A percentile compares a stretch with the other conserved stretches of the same genome.
Conservation (phyloP, 2,888 invertebrate species). For the Stenchaetothrips biformis region DNA sequence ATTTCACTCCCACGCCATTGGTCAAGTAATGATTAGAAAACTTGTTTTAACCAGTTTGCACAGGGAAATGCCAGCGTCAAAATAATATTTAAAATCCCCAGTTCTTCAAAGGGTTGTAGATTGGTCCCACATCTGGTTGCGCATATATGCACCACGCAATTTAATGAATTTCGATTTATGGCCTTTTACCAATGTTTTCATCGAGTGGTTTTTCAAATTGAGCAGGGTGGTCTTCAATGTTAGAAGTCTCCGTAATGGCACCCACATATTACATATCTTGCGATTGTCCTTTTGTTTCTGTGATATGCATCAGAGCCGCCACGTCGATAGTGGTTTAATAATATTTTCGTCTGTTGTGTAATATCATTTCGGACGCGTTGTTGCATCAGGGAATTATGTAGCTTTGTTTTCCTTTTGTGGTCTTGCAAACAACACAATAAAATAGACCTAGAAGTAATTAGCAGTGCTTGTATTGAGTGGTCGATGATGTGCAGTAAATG, state of each 20-base stretch:
- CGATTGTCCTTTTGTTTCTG: constrained; percentile 21
- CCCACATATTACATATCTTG: constrained; percentile 7
- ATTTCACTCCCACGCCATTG: no score
- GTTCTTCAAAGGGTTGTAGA: no score
- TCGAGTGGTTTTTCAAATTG: no score
- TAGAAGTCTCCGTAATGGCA: background rate
- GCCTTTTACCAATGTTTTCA: no score
- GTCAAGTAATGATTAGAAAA: no score
- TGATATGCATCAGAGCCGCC: constrained; percentile 4
- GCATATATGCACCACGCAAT: no score
- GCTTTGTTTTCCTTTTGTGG: background rate
- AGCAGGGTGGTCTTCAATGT: background rate
- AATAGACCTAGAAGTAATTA: background rate
- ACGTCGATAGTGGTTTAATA: background rate
- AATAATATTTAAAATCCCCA: no score
- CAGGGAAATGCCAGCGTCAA: no score
- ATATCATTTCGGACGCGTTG: background rate
- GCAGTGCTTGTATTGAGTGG: background rate
- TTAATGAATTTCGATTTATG: no score
- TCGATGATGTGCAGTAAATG: background rate
- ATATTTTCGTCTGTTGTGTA: constrained; percentile 12
- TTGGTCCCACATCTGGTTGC: no score
- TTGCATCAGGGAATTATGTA: background rate
- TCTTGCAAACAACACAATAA: background rate
- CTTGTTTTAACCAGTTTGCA: no score